Evolutionary conservation across 2,888 invertebrate species (phyloP), one percentile per base, ranked within the genome.

Genomic region (Villa cingulata): DNA sequence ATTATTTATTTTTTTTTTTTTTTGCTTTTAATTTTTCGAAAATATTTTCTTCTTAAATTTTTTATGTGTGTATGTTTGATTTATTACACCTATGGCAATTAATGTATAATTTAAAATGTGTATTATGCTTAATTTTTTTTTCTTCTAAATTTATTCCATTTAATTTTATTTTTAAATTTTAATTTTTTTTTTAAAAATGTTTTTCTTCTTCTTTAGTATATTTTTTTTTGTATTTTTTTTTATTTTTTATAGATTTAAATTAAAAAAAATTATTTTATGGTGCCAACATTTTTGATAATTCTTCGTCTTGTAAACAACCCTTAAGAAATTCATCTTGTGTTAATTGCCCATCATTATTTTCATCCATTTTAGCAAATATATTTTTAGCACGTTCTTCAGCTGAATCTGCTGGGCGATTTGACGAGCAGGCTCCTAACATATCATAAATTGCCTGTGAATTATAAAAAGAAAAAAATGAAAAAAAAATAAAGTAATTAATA

Each of bases 341-440:
- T 64, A 96, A 79, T 70, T 95, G 94, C 51, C 96, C 96, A 71
- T 98, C 97, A 73, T 92, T 91, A 77, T 98, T 97, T 66, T 92
- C 90, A 70, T 98, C 97, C 97, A 98, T 97, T 73, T 95, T 95
- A 51, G 92, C 92, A 72, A 98, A 98, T 62, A 98, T 98, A 71
- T 95, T 96, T 75, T 94, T 92, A 58, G 97, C 97, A 57, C 97
- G 77, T 66, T 96, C 95, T 67, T 96, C 94, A 27, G 97, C 96
- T 18, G 94, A 91, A 68, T 92, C 94, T 37, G 90, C 90, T 42
- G 94, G 91, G 65, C 91, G 77, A 73, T 90, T 91, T 70, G 90
- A 90, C 62, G 90, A 90, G 71, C 92, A 92, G 55, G 94, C 94
- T 48, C 97, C 97, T 60, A 98, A 77, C 97, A 98, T 98, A 71